Evolutionary conservation across 1,140 invertebrate genomes (phyloP), one percentile per base, ranked within the genome.

Genomic region (Eueides isabella): DNA sequence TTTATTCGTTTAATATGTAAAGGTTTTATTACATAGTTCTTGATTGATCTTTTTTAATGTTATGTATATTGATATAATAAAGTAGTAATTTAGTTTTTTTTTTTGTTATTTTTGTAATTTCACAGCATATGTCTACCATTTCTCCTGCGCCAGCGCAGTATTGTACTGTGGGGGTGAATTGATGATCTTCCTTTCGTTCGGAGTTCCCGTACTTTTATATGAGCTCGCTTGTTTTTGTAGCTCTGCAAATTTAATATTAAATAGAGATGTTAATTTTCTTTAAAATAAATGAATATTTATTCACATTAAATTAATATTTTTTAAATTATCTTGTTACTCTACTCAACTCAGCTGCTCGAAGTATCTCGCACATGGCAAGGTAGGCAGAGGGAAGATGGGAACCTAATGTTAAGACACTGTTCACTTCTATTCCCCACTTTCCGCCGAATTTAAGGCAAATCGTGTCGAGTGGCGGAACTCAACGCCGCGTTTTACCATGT

Each of bases 91-190:
- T 19, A 55, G 6, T 16, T 11, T 23, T 55, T 23, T 55, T 7
- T 55, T 23, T 55, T 23, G 19, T 55, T 26, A 19, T 26, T 26
- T 55, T 55, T 2, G n/a, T 55, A 55, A 23, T 23, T 11, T 55
- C 48, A 26, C 12, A 29, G 28, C 61, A n/a, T 41, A 41, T 44
- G 61, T 80, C 74, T 88, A 91, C 87, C 88, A 90, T 38, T 88
- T 90, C 76, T 89, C 85, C 33, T 86, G 83, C 26, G 84, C 28
- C 30, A 87, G 76, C 48, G 83, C 75, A 61, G 80, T 87, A 69
- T 89, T 83, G 82, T 88, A 90, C 48, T 82, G 83, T 6, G 84
- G 83, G 11, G 89, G 85, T 1, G 88, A 89, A 48, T 74, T 84
- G 12, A 87, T 71, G 7, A 90, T 75, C 61, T 84, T 86, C 23